phyloP scores from a whole-genome alignment of 2,888 invertebrate genomes.

The Microctonus brassicae region DNA sequence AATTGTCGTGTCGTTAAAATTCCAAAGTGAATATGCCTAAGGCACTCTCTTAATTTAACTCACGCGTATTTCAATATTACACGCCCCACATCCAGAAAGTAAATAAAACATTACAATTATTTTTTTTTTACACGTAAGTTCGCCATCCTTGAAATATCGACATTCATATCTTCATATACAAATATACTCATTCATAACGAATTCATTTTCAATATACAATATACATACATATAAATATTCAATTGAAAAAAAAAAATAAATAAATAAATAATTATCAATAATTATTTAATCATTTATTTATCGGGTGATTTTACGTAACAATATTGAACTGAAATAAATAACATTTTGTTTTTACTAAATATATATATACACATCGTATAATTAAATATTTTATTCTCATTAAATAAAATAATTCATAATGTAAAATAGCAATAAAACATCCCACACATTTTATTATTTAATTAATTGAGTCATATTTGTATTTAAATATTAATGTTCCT shows the following conservation, averaged over 20 bases:
- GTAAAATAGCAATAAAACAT: not conserved
- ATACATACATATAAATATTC: not conserved
- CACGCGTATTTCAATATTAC: not conserved
- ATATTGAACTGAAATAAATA: not conserved
- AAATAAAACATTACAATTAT: not conserved
- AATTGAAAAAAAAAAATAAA: not conserved
- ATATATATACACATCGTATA: not conserved
- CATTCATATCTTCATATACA: not conserved
- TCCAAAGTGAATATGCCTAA: not conserved
- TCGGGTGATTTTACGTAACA: not conserved
- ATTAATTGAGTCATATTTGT: not conserved
- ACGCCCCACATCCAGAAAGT: not conserved
- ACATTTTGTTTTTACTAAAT: no score
- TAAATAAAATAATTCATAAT: not conserved
- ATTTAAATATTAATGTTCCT: no score
- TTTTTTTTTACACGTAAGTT: not conserved
- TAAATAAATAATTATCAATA: not conserved
- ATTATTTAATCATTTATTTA: slow-evolving; percentile 1
- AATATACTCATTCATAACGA: not conserved
- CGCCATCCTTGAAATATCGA: not conserved
- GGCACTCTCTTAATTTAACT: not conserved
- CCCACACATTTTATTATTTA: not conserved
- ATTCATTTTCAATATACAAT: not conserved
- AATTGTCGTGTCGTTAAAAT: not conserved
- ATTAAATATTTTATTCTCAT: not conserved